A percentile compares a stretch with the other conserved stretches of the same genome.
These are phyloP conservation scores for Apogon talboti DNA, from an alignment of 2,797 vertebrate genomes.

Conservation along the genomic window DNA sequence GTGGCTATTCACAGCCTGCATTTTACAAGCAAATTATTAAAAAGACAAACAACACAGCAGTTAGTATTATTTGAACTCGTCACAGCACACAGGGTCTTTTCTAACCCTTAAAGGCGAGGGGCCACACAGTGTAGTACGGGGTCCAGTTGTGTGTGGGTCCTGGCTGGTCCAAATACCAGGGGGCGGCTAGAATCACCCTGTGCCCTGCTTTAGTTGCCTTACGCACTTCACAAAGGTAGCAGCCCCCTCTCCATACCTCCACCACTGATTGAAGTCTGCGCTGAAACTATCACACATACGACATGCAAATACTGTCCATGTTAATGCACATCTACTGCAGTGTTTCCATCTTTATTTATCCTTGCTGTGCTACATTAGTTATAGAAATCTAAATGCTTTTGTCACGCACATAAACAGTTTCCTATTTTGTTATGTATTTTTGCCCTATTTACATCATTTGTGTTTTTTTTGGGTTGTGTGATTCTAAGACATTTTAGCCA, in stretches of 20 bases:
- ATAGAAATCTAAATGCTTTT: too few relatives aligned
- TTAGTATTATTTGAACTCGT: slow-evolving; percentile 29
- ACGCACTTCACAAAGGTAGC: slow-evolving; percentile 85
- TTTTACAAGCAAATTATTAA: slow-evolving; percentile 2
- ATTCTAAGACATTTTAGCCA: too few relatives aligned
- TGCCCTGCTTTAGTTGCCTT: slow-evolving; percentile 86
- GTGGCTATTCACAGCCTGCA: neutral
- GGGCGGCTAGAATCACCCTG: slow-evolving; percentile 89
- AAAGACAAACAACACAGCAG: slow-evolving; percentile 39
- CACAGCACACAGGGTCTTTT: slow-evolving; percentile 57
- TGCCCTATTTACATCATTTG: too few relatives aligned
- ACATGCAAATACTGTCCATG: too few relatives aligned
- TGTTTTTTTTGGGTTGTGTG: too few relatives aligned
- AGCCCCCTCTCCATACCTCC: slow-evolving; percentile 89
- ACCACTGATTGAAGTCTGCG: slow-evolving; percentile 87
- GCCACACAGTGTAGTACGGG: slow-evolving; percentile 88
- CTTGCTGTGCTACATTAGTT: too few relatives aligned
- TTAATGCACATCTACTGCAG: too few relatives aligned
- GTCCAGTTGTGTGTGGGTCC: slow-evolving; percentile 91
- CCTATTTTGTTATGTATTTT: too few relatives aligned
- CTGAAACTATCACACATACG: slow-evolving; percentile 75
- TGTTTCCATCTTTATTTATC: too few relatives aligned
- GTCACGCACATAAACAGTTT: too few relatives aligned
- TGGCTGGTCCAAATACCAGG: slow-evolving; percentile 94
- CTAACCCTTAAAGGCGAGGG: slow-evolving; percentile 89